Percentiles rank a stretch among this genome's conserved stretches.
These are phyloP conservation scores for Chrysemys picta DNA, from an alignment of 2,113 vertebrate species.

Conservation along the genomic window DNA sequence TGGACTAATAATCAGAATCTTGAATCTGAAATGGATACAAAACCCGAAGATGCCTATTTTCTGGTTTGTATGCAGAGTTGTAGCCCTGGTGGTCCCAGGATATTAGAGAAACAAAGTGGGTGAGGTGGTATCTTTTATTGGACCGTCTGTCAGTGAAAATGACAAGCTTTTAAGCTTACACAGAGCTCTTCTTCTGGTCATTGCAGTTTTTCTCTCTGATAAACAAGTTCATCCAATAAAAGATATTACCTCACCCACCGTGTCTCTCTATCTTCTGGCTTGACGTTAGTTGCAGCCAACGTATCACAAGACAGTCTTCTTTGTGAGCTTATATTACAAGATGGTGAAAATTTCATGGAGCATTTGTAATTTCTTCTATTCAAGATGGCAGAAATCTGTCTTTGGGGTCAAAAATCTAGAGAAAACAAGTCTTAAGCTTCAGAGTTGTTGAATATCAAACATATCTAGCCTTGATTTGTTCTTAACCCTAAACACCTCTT, in stretches of 20 bases:
- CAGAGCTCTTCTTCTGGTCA: background rate
- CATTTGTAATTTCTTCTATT: background rate
- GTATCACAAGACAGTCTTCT: background rate
- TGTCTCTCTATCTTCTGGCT: background rate
- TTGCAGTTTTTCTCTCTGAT: no score
- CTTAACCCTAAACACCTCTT: background rate
- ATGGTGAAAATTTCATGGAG: background rate
- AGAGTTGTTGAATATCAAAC: background rate
- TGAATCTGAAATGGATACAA: background rate
- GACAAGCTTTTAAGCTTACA: background rate
- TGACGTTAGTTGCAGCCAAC: background rate
- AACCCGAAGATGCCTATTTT: background rate
- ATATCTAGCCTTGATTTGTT: background rate
- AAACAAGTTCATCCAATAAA: no score
- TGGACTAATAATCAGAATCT: background rate
- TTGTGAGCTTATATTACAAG: background rate
- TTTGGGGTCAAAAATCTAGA: background rate
- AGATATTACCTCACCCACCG: no score
- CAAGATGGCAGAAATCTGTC: background rate
- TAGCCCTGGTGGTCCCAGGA: background rate
- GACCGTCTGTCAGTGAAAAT: background rate
- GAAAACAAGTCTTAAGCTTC: background rate
- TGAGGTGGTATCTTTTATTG: background rate
- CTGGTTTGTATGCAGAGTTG: background rate
- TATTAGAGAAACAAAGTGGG: background rate